Base-by-base conservation (phyloP, 2,797 vertebrate genomes). In the Anabas testudineus region DNA sequence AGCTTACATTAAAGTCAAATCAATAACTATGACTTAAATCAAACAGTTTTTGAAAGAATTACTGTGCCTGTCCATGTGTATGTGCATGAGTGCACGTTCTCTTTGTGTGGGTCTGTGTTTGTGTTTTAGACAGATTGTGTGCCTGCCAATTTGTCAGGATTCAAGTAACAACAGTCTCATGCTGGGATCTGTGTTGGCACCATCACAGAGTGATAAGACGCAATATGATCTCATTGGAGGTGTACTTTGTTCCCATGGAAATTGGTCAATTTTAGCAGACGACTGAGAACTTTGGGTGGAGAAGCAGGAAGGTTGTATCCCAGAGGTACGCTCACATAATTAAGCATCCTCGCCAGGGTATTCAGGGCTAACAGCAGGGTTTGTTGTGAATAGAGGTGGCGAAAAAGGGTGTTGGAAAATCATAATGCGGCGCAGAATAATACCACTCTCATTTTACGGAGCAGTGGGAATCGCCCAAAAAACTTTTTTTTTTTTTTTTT, bases 111-210 rank as follows among this genome's bases (percentile, higher is more conserved):
- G 53, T 78, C 72, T 78, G 65, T 87, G 85, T 90, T 89, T 90
- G 87, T 87, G 80, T 89, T 86, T 75, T 66, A 82, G 79, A 89
- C 86, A 87, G 88, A 89, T 77, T 90, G 88, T 94, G 89, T 85
- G 90, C 86, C 87, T 94, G 91, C 91, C 95, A 93, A 66, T 95
- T 94, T 96, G 94, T 95, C 94, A 92, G 93, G 93, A 95, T 91
- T 88, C 89, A 71, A 90, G 85, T 92, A 93, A 88, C 91, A 93
- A 90, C 92, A 90, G 91, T 87, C 88, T 94, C 95, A 91, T 94
- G 95, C 96, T 96, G 95, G 82, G 95, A 94, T 93, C 92, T 92
- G 94, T 87, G 93, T 97, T 97, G 95, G 93, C 96, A 95, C 96
- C 95, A 94, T 96, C 96, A 95, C 93, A 84, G 92, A 92, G 95